Evolutionary conservation across 2,888 invertebrate genomes (phyloP), one percentile per base, ranked within the genome.

Genomic region (Brachynemurus nebulosus): DNA sequence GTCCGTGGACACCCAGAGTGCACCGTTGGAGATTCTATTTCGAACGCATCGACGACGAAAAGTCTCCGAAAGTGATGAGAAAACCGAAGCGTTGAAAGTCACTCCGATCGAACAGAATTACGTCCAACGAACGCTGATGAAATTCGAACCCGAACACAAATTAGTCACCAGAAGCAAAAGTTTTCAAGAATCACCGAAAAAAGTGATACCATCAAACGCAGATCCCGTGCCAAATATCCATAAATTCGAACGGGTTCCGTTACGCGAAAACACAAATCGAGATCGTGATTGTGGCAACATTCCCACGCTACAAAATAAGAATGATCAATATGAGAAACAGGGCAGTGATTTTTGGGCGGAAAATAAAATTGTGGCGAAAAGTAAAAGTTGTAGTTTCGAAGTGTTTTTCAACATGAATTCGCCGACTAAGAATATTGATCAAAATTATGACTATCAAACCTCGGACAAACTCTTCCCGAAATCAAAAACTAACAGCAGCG

Each of bases 1-100:
- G 50, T 83, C 82, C 0, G 80, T 80, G 53, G 72, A 75, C 51
- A 84, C 82, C 5, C 82, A 81, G 60, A 83, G 83, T 44, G 85
- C 84, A 1, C 85, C 85, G 0, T 59, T 85, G 25, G 85, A 84
- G 60, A 76, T 78, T 59, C 59, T 82, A 1, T 80, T 81, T 47
- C 74, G 74, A 55, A 70, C 71, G 1, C 66, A 74, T 4, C 59
- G 60, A 40, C 63, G 68, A 42, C 63, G 68, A 42, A 67, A 61
- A 44, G 59, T 61, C 33, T 60, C 62, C 0, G 59, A 67, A 17
- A 68, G 68, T 14, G 64, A 63, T 40, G 23, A 20, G n/a, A 27
- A 42, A 34, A 34, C 11, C 19, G 35, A 42, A 34, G 21, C 11
- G 11, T 20, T 18, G 6, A 61, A 44, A 51, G 57, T 21, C 57